A percentile compares a stretch with the other conserved stretches of the same genome.
phyloP scores from a whole-genome alignment of 2,113 vertebrate species.

The Micronycteris hirsuta region DNA sequence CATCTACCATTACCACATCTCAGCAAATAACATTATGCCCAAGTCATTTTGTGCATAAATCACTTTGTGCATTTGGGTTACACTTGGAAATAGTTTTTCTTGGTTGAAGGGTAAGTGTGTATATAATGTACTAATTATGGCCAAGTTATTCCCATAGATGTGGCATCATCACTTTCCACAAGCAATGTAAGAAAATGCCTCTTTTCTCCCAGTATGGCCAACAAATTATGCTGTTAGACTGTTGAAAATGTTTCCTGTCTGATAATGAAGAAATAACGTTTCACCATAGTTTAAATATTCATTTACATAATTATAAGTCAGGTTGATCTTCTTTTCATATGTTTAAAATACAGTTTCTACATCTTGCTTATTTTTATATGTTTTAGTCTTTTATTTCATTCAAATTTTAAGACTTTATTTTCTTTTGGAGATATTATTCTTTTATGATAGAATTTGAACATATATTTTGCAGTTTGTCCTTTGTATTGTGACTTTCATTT shows the following conservation, averaged over 20 bases:
- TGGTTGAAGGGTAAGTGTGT: neutral
- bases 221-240: neutral
- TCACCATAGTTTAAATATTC: neutral
- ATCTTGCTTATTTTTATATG: neutral
- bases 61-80: neutral
- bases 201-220: neutral
- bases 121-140: neutral
- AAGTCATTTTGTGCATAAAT: neutral
- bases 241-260: neutral
- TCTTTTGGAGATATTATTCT: neutral
- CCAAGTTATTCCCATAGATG: neutral
- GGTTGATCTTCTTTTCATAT: neutral
- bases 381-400: neutral
- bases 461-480: neutral
- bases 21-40: neutral
- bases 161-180: neutral
- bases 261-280: neutral
- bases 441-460: neutral
- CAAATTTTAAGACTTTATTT: neutral
- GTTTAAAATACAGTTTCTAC: neutral
- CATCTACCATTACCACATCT: neutral
- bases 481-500: neutral
- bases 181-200: neutral
- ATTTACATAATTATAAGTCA: neutral
- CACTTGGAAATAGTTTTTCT: neutral